Evolutionary conservation across 2,797 vertebrate genomes (phyloP).

Genomic region (Oreortyx pictus): DNA sequence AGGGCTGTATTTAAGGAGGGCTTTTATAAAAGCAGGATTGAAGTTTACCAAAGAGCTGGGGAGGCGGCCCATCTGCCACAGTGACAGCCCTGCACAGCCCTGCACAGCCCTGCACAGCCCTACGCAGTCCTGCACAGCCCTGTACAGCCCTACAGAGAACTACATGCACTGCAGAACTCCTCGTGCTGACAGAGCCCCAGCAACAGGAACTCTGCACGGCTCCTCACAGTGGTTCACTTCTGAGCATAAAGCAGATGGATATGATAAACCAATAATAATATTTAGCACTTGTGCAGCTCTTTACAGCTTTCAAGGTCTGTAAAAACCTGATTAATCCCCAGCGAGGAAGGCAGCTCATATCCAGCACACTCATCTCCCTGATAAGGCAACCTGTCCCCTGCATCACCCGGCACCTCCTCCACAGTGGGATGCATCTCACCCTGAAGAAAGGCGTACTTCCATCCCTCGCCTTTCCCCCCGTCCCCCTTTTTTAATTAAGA

Average conservation of each 20-base stretch:
- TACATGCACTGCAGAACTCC: neutral
- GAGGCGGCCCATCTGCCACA: neutral
- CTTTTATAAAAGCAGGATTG: neutral
- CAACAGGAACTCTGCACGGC: neutral
- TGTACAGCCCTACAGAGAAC: too few species aligned
- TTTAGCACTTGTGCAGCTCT: conserved; percentile 10
- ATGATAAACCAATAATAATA: neutral
- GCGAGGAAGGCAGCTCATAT: neutral
- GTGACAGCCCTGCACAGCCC: neutral
- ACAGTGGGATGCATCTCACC: neutral
- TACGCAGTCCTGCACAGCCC: too few species aligned
- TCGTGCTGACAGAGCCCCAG: neutral
- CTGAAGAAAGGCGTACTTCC: neutral
- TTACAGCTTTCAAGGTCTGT: neutral
- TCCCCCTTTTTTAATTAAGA: neutral
- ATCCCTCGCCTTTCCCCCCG: too few species aligned
- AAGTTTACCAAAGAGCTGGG: neutral
- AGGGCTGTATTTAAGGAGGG: neutral
- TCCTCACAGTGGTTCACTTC: neutral
- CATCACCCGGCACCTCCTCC: neutral
- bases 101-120: too few species aligned
- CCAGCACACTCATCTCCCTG: neutral
- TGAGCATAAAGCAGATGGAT: neutral
- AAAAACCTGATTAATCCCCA: neutral
- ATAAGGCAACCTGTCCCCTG: neutral